These are phyloP conservation scores for Agonopterix heracliana DNA, from an alignment of 2,888 invertebrate species.

Conservation along the genomic window DNA sequence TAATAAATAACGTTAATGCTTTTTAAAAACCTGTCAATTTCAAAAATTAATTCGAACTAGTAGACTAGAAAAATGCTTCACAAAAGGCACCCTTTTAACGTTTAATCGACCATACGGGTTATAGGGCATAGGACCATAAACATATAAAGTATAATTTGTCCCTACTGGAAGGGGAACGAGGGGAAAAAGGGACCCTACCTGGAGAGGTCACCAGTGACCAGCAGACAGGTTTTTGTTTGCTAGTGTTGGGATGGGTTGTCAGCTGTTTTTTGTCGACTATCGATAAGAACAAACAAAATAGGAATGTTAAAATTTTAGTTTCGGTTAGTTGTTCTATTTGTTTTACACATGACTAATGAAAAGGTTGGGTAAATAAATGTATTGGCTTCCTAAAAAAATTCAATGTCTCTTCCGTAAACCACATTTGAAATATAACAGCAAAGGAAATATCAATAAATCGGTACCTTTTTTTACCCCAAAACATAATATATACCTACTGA, in stretches of 20 bases:
- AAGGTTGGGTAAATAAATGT: too few species aligned
- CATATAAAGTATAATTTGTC: constrained; percentile 34
- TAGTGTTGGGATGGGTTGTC: constrained; percentile 31
- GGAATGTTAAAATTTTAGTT: too few species aligned
- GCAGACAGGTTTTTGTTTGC: constrained; percentile 57
- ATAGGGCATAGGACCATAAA: constrained; percentile 18
- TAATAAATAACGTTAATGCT: too few species aligned
- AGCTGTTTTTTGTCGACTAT: constrained; percentile 33
- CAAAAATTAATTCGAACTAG: too few species aligned
- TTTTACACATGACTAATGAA: too few species aligned
- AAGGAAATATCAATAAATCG: too few species aligned
- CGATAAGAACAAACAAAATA: not conserved
- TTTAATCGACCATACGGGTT: constrained; percentile 15
- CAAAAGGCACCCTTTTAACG: constrained; percentile 16
- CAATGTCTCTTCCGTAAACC: too few species aligned
- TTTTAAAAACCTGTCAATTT: not conserved
- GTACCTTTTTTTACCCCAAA: too few species aligned
- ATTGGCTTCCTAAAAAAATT: too few species aligned
- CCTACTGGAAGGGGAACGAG: constrained; percentile 12
- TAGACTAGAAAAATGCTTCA: constrained; percentile 7
- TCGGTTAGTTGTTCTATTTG: too few species aligned
- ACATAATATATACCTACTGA: too few species aligned
- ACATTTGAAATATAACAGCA: too few species aligned
- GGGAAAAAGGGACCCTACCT: constrained; percentile 34
- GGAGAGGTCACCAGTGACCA: constrained; percentile 53